A percentile compares a stretch with the other conserved stretches of the same genome.
These are phyloP conservation scores for Tenualosa ilisha DNA, from an alignment of 2,797 vertebrate species.

Conservation along the genomic window DNA sequence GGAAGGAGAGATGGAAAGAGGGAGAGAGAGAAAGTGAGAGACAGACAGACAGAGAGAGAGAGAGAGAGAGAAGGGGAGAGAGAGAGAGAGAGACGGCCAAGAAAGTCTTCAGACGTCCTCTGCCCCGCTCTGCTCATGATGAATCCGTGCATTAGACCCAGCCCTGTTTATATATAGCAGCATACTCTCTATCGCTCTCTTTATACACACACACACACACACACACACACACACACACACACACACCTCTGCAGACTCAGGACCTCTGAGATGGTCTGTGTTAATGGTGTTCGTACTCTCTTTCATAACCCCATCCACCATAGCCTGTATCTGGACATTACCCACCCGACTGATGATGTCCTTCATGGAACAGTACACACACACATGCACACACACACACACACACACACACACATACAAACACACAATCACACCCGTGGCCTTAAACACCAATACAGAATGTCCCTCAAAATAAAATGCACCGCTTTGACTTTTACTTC, in stretches of 20 bases:
- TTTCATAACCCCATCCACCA: not conserved
- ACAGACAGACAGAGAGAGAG: not conserved
- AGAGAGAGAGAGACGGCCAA: slow-evolving; percentile 19
- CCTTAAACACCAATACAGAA: not conserved
- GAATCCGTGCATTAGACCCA: slow-evolving; percentile 22
- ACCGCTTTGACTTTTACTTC: not conserved
- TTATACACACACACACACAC: not conserved
- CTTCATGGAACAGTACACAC: not conserved
- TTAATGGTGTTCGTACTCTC: not conserved
- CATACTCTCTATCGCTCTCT: not conserved
- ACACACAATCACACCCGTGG: not conserved
- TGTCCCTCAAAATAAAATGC: not conserved
- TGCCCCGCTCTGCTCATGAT: slow-evolving; percentile 21
- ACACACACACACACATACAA: too few relatives aligned
- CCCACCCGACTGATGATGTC: not conserved
- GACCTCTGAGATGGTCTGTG: not conserved
- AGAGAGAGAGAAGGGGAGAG: not conserved
- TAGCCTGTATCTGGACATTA: not conserved
- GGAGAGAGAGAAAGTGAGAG: not conserved
- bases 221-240: slow-evolving; percentile 11
- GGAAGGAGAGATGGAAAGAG: not conserved
- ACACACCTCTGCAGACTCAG: not conserved
- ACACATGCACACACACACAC: not conserved
- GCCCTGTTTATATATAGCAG: slow-evolving; percentile 19
- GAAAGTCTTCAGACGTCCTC: slow-evolving; percentile 15